These are phyloP conservation scores for Crematogaster levior DNA, from an alignment of 2,888 invertebrate species.

Conservation along the genomic window DNA sequence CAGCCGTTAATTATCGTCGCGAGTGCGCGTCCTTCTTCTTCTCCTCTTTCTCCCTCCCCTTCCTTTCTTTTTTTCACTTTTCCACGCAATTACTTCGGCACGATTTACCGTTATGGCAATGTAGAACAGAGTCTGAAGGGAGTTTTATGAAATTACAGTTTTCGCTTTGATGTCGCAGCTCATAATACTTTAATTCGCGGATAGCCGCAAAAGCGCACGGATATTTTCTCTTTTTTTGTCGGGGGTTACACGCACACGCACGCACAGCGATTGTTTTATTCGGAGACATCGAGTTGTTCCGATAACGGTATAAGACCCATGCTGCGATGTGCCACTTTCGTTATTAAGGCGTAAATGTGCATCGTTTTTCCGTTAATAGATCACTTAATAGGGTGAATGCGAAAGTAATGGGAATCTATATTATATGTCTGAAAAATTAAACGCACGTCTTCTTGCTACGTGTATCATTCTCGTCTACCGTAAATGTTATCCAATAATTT, in stretches of 20 bases:
- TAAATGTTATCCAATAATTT: conserved; percentile 13
- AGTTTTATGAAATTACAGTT: conserved; percentile 50
- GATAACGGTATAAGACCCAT: conserved; percentile 38
- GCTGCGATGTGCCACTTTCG: conserved; percentile 16
- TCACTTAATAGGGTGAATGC: conserved; percentile 36
- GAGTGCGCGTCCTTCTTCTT: conserved; percentile 11
- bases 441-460: conserved; percentile 1
- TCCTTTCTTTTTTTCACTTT: conserved; percentile 43
- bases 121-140: conserved; percentile 10
- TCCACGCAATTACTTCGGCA: conserved; percentile 50
- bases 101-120: conserved; percentile 47
- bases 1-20: conserved; percentile 62
- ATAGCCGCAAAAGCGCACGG: conserved; percentile 36
- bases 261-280: conserved; percentile 17
- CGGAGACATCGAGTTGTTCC: conserved; percentile 32
- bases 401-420: conserved; percentile 33
- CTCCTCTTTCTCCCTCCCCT: background rate
- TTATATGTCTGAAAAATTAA: conserved; percentile 42
- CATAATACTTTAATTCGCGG: conserved; percentile 53
- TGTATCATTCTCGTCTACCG: background rate
- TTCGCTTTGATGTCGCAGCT: conserved; percentile 50
- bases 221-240: conserved; percentile 19
- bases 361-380: conserved; percentile 44
- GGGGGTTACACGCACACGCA: background rate
- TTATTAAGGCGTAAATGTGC: conserved; percentile 46